Conservation (phyloP, 2,888 invertebrate species). For the Xiphydria camelus region DNA sequence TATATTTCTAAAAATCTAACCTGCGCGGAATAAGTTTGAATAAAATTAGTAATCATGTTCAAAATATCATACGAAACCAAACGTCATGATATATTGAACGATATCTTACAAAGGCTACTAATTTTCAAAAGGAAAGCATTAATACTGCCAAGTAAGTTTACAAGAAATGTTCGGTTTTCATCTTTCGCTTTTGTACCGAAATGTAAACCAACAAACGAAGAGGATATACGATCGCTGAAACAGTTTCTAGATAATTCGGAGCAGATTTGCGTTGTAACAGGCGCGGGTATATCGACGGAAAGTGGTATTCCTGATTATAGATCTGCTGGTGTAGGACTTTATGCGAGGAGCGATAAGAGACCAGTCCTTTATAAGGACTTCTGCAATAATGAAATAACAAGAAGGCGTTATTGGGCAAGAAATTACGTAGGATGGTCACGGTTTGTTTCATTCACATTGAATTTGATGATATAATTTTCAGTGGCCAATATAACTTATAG, state of each 20-base stretch:
- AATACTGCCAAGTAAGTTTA: too few species aligned
- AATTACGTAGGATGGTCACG: slow-evolving; percentile 91
- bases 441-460: too few species aligned
- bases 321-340: slow-evolving; percentile 89
- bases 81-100: too few species aligned
- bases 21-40: too few species aligned
- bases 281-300: slow-evolving; percentile 97
- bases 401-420: slow-evolving; percentile 92
- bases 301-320: slow-evolving; percentile 96
- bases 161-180: too few species aligned
- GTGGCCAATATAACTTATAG: too few species aligned
- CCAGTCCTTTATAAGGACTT: slow-evolving; percentile 90
- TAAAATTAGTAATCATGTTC: too few species aligned
- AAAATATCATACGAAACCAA: too few species aligned
- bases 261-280: slow-evolving; percentile 77
- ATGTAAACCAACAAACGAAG: slow-evolving; percentile 66
- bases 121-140: too few species aligned
- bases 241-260: slow-evolving; percentile 64
- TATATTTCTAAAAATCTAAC: too few species aligned
- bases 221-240: slow-evolving; percentile 64
- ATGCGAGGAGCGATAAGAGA: slow-evolving; percentile 80
- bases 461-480: too few species aligned
- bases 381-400: slow-evolving; percentile 66
- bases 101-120: too few species aligned
- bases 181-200: slow-evolving; percentile 77